These are phyloP conservation scores for Pelecanoides urinatrix DNA, from an alignment of 2,113 vertebrate genomes.

Conservation along the genomic window DNA sequence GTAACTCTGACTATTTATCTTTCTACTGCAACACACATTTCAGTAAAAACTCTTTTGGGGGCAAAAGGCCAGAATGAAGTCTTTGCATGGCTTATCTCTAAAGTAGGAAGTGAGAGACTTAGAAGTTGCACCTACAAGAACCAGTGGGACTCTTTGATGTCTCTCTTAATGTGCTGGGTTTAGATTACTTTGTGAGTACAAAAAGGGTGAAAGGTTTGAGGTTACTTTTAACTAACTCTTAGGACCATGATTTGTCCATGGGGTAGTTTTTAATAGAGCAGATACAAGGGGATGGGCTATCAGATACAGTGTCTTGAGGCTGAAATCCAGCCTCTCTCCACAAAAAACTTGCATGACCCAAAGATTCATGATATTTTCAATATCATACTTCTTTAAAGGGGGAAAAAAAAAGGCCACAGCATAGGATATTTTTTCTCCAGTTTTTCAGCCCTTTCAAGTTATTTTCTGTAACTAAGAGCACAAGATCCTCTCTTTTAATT, in stretches of 20 bases:
- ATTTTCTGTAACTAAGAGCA: not conserved
- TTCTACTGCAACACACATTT: conserved; percentile 60
- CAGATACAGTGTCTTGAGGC: conserved; percentile 35
- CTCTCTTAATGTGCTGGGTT: conserved; percentile 71
- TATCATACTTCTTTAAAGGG: not conserved
- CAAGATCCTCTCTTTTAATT: not conserved
- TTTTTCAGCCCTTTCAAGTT: not conserved
- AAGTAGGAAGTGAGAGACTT: conserved; percentile 57
- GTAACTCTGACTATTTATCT: conserved; percentile 68
- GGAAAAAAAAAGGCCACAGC: not conserved
- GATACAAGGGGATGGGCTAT: conserved; percentile 49
- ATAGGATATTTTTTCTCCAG: not conserved
- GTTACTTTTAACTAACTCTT: conserved; percentile 71
- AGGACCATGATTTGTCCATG: conserved; percentile 67
- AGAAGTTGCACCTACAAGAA: conserved; percentile 71
- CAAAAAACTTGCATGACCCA: not conserved
- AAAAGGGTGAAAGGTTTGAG: conserved; percentile 69
- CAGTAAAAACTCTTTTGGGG: conserved; percentile 63
- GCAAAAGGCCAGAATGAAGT: conserved; percentile 65
- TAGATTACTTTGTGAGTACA: conserved; percentile 72
- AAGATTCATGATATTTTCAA: not conserved
- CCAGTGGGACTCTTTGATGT: conserved; percentile 72
- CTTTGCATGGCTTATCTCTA: conserved; percentile 73
- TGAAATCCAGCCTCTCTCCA: not conserved
- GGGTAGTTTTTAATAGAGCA: conserved; percentile 67